phyloP scores from a whole-genome alignment of 2,888 invertebrate species.

The Pristionchus japonicus region DNA sequence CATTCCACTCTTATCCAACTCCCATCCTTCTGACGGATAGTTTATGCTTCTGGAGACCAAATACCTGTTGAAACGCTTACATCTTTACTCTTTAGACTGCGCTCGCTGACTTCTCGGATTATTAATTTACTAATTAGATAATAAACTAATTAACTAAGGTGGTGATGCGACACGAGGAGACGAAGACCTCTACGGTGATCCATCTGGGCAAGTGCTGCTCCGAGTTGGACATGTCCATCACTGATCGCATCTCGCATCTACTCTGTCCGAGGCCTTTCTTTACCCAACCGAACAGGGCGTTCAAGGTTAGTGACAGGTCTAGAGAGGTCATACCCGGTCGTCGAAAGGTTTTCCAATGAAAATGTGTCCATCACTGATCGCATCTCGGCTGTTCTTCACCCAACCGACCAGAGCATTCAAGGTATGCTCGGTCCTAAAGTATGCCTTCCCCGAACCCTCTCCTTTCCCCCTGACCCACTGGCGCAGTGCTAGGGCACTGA shows the following conservation, averaged over 20 bases:
- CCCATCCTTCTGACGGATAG: no score
- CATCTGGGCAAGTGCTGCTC: conserved; percentile 56
- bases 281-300: not conserved
- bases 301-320: not conserved
- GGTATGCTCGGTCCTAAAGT: no score
- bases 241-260: conserved; percentile 62
- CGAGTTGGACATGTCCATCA: conserved; percentile 67
- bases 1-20: no score
- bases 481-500: no score
- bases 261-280: conserved; percentile 58
- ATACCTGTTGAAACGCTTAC: no score
- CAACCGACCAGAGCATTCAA: no score
- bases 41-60: no score
- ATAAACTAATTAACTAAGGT: not conserved
- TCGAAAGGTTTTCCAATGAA: no score
- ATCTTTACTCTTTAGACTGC: no score
- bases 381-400: conserved; percentile 50
- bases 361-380: conserved; percentile 68
- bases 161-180: not conserved
- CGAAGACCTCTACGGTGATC: conserved; percentile 48
- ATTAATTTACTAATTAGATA: not conserved
- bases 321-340: no score
- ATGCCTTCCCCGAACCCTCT: no score
- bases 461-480: no score
- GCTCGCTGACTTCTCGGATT: not conserved